Percentiles rank a stretch among this genome's conserved stretches.
These are phyloP conservation scores for Tychaedon coryphoeus DNA, from an alignment of 2,113 vertebrate species.

Conservation along the genomic window DNA sequence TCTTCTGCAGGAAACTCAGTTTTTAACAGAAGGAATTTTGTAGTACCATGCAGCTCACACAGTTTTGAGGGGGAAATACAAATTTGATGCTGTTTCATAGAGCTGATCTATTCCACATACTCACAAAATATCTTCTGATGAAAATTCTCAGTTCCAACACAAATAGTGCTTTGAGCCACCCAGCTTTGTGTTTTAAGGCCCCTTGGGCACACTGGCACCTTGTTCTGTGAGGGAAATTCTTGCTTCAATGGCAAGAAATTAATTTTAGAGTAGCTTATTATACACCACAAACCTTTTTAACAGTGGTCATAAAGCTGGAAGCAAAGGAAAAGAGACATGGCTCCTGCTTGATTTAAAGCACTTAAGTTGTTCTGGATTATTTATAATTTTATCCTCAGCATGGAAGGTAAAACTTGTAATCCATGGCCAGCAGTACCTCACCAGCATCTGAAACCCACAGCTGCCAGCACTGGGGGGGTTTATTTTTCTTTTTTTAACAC, in stretches of 20 bases:
- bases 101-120: neutral
- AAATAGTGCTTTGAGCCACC: neutral
- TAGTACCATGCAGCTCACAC: neutral
- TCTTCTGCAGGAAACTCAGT: neutral
- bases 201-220: neutral
- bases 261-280: constrained; percentile 3
- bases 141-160: neutral
- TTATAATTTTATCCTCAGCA: neutral
- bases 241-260: neutral
- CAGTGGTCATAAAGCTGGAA: neutral
- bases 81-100: neutral
- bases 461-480: neutral
- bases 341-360: constrained; percentile 21
- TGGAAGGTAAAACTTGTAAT: neutral
- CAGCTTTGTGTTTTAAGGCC: neutral
- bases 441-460: neutral
- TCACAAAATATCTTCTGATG: neutral
- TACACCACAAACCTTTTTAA: neutral
- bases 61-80: neutral
- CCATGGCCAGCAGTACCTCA: neutral
- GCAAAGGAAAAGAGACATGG: neutral
- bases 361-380: neutral
- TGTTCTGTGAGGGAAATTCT: neutral
- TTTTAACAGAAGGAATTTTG: neutral
- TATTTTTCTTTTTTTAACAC: neutral